Conservation (phyloP, 2,797 vertebrate genomes). For the Emydoidea blandingii region DNA sequence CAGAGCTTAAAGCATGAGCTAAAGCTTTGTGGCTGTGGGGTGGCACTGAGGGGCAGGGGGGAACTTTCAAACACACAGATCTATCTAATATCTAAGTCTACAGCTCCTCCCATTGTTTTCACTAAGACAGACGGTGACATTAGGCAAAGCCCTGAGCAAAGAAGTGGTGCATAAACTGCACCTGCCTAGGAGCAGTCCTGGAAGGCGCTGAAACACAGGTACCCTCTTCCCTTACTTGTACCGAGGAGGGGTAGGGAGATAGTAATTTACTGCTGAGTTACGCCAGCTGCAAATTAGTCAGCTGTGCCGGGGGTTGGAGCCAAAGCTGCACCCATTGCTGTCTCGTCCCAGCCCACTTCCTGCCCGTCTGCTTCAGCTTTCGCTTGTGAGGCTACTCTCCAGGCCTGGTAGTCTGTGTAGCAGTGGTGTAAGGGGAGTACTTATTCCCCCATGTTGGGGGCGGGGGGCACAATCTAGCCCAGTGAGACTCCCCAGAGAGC, state of each 20-base stretch:
- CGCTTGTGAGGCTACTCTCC: not conserved
- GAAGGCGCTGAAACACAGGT: not conserved
- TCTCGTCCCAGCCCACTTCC: not conserved
- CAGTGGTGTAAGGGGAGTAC: not conserved
- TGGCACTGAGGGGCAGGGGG: not conserved
- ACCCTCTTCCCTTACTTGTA: not conserved
- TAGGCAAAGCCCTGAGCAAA: not conserved
- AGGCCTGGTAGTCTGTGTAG: not conserved
- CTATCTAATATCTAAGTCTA: not conserved
- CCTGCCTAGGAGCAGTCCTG: not conserved
- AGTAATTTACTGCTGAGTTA: not conserved
- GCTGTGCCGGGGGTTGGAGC: not conserved
- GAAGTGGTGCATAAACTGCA: not conserved
- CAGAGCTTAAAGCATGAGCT: not conserved
- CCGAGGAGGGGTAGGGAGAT: not conserved
- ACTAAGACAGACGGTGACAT: not conserved
- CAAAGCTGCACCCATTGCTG: not conserved
- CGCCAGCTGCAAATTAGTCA: not conserved
- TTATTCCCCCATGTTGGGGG: not conserved
- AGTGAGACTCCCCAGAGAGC: not conserved
- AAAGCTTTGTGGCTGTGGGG: not conserved
- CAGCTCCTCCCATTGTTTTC: not conserved
- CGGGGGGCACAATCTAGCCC: rapidly evolving
- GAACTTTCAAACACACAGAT: not conserved
- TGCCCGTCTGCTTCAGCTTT: not conserved